phyloP scores from a whole-genome alignment of 2,888 invertebrate species.

The Pseudococcus longispinus region DNA sequence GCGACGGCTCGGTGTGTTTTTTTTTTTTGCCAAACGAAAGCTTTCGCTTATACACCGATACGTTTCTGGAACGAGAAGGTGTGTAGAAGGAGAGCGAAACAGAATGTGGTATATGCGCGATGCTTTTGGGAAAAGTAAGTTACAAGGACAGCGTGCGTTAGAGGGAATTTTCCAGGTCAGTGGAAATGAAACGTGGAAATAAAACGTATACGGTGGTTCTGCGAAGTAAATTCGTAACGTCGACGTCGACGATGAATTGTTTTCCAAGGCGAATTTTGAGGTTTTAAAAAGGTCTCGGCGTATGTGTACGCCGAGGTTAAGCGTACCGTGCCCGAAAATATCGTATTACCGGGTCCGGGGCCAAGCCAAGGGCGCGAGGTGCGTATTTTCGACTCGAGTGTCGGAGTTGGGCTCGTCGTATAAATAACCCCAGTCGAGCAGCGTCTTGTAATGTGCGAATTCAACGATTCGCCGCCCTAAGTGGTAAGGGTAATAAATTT shows the following conservation, averaged over 20 bases:
- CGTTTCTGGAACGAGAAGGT: background rate
- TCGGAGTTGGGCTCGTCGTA: background rate
- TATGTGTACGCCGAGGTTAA: background rate
- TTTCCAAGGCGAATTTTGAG: background rate
- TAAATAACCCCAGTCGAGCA: background rate
- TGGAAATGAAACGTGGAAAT: background rate
- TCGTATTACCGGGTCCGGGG: background rate
- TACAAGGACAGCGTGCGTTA: slow-evolving; percentile 37
- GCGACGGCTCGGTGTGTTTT: background rate
- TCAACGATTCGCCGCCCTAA: background rate
- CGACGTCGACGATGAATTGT: background rate
- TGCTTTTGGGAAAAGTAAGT: slow-evolving; percentile 19
- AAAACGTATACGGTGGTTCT: slow-evolving; percentile 2
- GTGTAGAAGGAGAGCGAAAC: background rate
- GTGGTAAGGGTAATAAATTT: background rate
- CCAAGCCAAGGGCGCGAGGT: background rate
- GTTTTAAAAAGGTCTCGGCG: background rate
- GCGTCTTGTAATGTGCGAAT: background rate
- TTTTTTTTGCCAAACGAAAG: background rate
- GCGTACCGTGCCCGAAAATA: background rate
- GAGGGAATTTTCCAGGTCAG: slow-evolving; percentile 40
- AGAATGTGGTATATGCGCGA: background rate
- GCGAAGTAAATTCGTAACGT: background rate
- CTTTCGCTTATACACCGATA: background rate
- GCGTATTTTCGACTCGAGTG: background rate